Evolutionary conservation across 2,797 vertebrate species (phyloP).

Genomic region (Decapterus maruadsi): DNA sequence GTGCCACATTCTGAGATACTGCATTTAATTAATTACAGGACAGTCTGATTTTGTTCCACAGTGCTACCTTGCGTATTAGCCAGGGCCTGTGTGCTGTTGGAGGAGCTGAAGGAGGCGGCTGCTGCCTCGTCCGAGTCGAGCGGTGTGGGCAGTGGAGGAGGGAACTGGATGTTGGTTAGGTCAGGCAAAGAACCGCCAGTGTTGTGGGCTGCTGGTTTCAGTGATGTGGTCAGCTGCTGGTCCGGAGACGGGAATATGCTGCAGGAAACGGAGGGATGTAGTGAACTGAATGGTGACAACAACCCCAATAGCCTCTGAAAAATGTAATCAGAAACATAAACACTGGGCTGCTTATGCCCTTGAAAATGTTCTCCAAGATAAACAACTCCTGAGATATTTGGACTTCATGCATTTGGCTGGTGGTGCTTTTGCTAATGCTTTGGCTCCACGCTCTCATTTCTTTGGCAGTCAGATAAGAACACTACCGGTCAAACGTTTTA

Average conservation of each 20-base stretch:
- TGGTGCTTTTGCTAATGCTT: conserved; percentile 34
- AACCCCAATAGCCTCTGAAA: not conserved
- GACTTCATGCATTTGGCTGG: conserved; percentile 31
- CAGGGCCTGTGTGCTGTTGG: conserved; percentile 89
- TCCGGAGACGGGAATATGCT: conserved; percentile 96
- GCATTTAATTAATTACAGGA: not conserved
- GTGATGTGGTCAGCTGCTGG: conserved; percentile 88
- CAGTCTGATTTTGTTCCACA: not conserved
- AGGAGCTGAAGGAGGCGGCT: conserved; percentile 84
- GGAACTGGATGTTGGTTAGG: conserved; percentile 98
- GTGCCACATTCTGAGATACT: conserved; percentile 4
- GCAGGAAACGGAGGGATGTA: conserved; percentile 31
- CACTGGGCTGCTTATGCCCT: conserved; percentile 3
- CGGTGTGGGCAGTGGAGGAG: conserved; percentile 93
- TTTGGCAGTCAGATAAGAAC: conserved; percentile 11
- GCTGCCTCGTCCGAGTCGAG: conserved; percentile 92
- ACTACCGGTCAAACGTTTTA: not conserved
- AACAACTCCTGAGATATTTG: conserved; percentile 46
- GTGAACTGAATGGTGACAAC: not conserved
- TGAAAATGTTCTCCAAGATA: conserved; percentile 29
- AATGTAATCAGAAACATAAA: conserved; percentile 8
- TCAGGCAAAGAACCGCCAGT: conserved; percentile 96
- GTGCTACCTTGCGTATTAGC: conserved; percentile 86
- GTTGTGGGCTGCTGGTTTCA: conserved; percentile 92
- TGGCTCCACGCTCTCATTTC: conserved; percentile 18